Evolutionary conservation across 2,113 vertebrate genomes (phyloP).

Genomic region (Chamaea fasciata): DNA sequence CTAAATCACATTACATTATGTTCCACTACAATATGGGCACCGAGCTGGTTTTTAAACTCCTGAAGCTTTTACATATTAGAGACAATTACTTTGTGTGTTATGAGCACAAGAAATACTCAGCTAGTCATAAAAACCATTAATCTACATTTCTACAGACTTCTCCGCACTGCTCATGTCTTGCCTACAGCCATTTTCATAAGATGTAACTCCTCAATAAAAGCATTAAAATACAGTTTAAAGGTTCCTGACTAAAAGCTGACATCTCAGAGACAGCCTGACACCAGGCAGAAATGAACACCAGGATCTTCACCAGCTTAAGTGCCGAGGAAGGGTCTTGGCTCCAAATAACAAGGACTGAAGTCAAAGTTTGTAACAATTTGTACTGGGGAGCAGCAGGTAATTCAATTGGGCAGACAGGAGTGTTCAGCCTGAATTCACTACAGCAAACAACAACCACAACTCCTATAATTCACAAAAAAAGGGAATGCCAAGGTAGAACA

Average conservation of each 20-base stretch:
- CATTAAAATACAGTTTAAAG: background rate
- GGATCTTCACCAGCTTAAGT: background rate
- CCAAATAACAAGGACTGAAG: background rate
- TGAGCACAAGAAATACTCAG: background rate
- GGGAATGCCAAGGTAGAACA: background rate
- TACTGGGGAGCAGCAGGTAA: background rate
- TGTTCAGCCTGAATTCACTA: background rate
- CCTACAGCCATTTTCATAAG: background rate
- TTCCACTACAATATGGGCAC: background rate
- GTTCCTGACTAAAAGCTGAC: background rate
- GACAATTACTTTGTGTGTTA: background rate
- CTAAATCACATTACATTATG: background rate
- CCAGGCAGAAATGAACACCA: background rate
- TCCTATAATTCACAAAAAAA: background rate
- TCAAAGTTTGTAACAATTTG: background rate
- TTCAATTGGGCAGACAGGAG: fast-evolving
- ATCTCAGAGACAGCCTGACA: background rate
- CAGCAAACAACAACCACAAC: background rate
- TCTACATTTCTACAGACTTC: background rate
- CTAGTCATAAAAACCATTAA: background rate
- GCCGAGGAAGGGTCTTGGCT: background rate
- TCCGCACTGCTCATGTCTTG: background rate
- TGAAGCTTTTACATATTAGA: background rate
- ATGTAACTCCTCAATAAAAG: background rate
- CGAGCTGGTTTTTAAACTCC: background rate